Base-by-base conservation (phyloP, 2,113 vertebrate species). In the Burhinus oedicnemus region DNA sequence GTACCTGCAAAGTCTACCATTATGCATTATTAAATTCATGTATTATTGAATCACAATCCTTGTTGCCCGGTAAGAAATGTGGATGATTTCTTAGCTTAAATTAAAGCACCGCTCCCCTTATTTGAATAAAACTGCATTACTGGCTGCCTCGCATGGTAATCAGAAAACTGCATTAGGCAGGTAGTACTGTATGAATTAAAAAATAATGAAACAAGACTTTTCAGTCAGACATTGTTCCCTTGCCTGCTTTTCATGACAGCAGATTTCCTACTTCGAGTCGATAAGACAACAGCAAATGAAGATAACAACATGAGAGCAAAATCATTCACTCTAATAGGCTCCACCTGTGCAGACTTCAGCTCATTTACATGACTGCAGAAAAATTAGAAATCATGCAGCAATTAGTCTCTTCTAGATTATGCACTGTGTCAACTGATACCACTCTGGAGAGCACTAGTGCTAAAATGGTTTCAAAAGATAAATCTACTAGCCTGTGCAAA, bases 131-230 rank as follows among this genome's bases (percentile, higher is more conserved):
- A 98, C 98, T 82, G 96, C 97, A 97, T 98, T 98, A 98, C 97
- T 96, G 97, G 97, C 97, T 98, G 96, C 97, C 97, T 98, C 90
- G 97, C 97, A 96, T 96, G 97, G 97, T 98, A 98, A 99, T 99
- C 98, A 98, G 98, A 98, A 99, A 99, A 99, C 98, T 98, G 98
- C 99, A 99, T 99, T 99, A 99, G 98, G 98, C 99, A 99, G 99
- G 99, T 99, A 99, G 98, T 98, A 98, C 98, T 96, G 96, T 97
- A 99, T 98, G 98, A 99, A 99, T 99, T 99, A 99, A 99, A 98
- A 99, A 99, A 99, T 99, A 99, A 99, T 98, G 97, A 98, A 99
- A 99, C 99, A 99, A 97, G 98, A 98, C 98, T 99, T 99, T 99
- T 97, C 98, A 99, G 99, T 99, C 99, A 99, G 98, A 98, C 98